Base-by-base conservation (phyloP, 2,797 vertebrate species). In the Myotis findleyi region DNA sequence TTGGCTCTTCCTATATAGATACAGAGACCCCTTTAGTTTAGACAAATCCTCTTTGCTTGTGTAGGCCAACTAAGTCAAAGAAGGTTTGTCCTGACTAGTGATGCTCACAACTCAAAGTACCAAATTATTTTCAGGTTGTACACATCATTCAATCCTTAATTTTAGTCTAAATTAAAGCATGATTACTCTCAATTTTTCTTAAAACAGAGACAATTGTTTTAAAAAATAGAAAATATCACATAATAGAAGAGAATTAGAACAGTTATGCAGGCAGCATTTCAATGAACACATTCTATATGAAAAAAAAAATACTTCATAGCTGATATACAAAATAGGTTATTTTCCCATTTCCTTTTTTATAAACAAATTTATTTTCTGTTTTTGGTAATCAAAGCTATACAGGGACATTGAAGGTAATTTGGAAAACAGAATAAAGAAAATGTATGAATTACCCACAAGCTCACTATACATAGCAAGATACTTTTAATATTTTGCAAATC, bases 161-260 rank as follows among this genome's bases (percentile, higher is more conserved):
- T 89, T 88, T 33, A 59, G 72, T 86, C 44, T 87, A 75, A 87
- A 72, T 92, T 66, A 53, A 68, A 92, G 53, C 49, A 76, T 88
- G 23, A 71, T n/a, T 82, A 76, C 57, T n/a, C 17, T 89, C 30
- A 11, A 21, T 41, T 85, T 92, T 94, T 92, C 59, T 83, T 72
- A 36, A 66, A 95, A 85, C 23, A 6, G 21, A 53, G 33, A 23
- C 62, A 86, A 73, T 66, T 62, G 8, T 87, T 83, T 93, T 87
- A 86, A 92, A 57, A 57, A 73, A 57, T 66, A 71, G 41, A 89
- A 79, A 79, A 83, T 85, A 57, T 71, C 33, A n/a, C 66, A 59
- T 10, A 93, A 27, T 57, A 57, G n/a, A 18, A 64, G 75, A 72
- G 16, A 87, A 38, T 13, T 17, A 75, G 27, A 71, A 41, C 12